Conservation (phyloP, 92 coral and sea anemone genomes). For the Paragorgia papillata region DNA sequence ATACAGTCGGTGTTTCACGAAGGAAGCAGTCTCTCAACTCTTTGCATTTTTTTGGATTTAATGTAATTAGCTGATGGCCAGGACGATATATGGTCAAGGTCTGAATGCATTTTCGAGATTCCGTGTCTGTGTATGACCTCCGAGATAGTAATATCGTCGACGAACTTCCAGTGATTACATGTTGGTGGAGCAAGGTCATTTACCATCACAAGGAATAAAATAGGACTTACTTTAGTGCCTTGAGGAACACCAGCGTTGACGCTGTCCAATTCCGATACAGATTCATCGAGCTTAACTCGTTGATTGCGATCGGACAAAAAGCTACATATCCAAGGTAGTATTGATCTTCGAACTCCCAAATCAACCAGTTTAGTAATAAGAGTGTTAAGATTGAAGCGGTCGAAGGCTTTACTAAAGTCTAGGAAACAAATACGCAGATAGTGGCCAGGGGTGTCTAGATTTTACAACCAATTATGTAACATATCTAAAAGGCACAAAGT, state of each 20-base stretch:
- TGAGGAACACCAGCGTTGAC: conserved; percentile 44
- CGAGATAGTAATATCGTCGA: conserved; percentile 24
- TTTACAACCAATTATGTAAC: conserved; percentile 35
- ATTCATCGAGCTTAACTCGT: conserved; percentile 38
- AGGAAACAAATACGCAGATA: conserved; percentile 27
- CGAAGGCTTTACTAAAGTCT: not conserved
- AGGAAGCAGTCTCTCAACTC: conserved; percentile 31
- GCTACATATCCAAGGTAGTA: conserved; percentile 32
- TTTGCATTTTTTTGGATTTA: conserved; percentile 41
- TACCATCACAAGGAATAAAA: conserved; percentile 34
- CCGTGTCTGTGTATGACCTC: conserved; percentile 8
- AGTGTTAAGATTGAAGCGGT: not conserved
- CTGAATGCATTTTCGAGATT: conserved; percentile 15
- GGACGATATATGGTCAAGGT: conserved; percentile 14
- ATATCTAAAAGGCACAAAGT: conserved; percentile 28
- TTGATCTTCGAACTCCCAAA: conserved; percentile 13
- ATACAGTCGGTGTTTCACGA: not conserved
- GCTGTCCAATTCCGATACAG: conserved; percentile 1
- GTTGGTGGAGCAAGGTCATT: conserved; percentile 5
- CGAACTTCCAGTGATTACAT: conserved; percentile 28
- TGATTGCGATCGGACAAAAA: conserved; percentile 36
- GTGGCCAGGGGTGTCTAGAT: conserved; percentile 23
- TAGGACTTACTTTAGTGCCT: conserved; percentile 39
- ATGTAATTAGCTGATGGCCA: conserved; percentile 41
- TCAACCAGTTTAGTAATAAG: not conserved